Evolutionary conservation across 2,888 invertebrate species (phyloP), one percentile per base, ranked within the genome.

Genomic region (Apotomis betuletana): DNA sequence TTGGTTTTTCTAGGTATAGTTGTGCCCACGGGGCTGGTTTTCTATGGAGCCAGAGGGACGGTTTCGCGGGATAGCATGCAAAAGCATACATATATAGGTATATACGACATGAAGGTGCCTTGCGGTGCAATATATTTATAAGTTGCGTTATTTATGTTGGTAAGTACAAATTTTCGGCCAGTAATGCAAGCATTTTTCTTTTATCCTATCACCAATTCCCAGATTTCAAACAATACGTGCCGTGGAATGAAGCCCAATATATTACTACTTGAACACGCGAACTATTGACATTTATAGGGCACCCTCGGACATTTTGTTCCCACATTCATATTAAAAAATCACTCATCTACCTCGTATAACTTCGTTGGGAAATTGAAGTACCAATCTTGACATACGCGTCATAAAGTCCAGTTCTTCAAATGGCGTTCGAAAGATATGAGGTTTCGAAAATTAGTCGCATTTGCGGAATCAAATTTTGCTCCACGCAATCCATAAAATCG

Each of bases 401-500:
- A 27, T 36, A 65, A 46, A 46, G 65, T 46, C 9, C 1, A 3
- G 8, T 65, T 65, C 46, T 57, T n/a, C 4, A 46, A 27, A 57
- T 0, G 9, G 6, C 0, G 3, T 5, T 5, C n/a, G 46, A 3
- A 12, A 54, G 41, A 46, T 46, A 57, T 44, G 46, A 55, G 27
- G 9, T 10, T 46, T 57, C 4, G 8, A 65, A 65, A 65, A 12
- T 9, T 8, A 36, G 36, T n/a, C 10, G 36, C 52, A 59, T 64
- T 70, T 59, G 70, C 60, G 57, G 62, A 69, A 62, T 65, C 41
- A 58, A 59, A 64, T 63, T 57, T 61, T 62, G 41, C 15, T 61
- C 44, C 58, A 63, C 62, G 67, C 65, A 57, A 69, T 62, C 52
- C 5, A 67, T 67, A 70, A 71, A 71, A 71, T 68, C 74, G 64